Evolutionary conservation across 2,888 invertebrate species (phyloP).

Genomic region (Electrophaes corylata): DNA sequence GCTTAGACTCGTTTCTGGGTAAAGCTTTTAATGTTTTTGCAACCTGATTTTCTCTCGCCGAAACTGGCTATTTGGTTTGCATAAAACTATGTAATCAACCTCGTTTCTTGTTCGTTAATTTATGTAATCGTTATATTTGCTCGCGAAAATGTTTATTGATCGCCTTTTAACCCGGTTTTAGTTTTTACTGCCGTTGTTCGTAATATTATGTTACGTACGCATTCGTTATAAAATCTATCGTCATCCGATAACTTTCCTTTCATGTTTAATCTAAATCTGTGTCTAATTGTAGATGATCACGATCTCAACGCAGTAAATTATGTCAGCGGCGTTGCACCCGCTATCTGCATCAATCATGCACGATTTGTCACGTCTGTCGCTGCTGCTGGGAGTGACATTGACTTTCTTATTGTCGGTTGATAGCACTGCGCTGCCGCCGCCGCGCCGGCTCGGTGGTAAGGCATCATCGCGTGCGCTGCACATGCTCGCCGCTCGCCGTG

Average conservation of each 20-base stretch:
- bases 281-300: slow-evolving; percentile 31
- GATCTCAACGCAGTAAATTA: slow-evolving; percentile 34
- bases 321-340: slow-evolving; percentile 36
- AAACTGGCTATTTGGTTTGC: slow-evolving; percentile 31
- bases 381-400: slow-evolving; percentile 71
- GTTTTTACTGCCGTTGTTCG: slow-evolving; percentile 9
- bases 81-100: slow-evolving; percentile 42
- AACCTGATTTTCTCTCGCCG: slow-evolving; percentile 45
- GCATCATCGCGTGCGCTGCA: slow-evolving; percentile 55
- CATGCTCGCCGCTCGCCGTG: slow-evolving; percentile 75
- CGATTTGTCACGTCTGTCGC: slow-evolving; percentile 64
- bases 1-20: slow-evolving; percentile 58
- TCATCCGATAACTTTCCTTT: slow-evolving; percentile 24
- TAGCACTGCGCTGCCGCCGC: slow-evolving; percentile 46
- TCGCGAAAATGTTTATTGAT: slow-evolving; percentile 34
- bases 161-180: slow-evolving; percentile 32
- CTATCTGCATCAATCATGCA: slow-evolving; percentile 44
- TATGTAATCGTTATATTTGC: slow-evolving; percentile 35
- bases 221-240: slow-evolving; percentile 5
- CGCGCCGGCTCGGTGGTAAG: slow-evolving; percentile 29
- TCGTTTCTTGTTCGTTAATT: slow-evolving; percentile 37
- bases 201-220: slow-evolving; percentile 10
- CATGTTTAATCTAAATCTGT: slow-evolving; percentile 22
- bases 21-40: slow-evolving; percentile 59
- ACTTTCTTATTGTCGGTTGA: slow-evolving; percentile 76